Percentiles rank a stretch among this genome's conserved stretches.
These are phyloP conservation scores for Atethmia centrago DNA, from an alignment of 2,888 invertebrate genomes.

Conservation along the genomic window DNA sequence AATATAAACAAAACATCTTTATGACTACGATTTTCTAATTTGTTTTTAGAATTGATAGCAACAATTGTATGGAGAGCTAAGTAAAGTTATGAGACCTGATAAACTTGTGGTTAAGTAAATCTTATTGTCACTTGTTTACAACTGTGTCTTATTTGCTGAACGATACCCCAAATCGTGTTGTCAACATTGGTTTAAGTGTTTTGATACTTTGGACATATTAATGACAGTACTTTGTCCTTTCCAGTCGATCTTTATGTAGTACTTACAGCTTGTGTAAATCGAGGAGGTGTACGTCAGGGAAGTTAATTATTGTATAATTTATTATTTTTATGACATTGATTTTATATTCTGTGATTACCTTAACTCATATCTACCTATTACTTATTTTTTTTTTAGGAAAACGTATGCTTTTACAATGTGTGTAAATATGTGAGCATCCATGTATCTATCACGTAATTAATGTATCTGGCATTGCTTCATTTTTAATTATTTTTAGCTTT, in stretches of 20 bases:
- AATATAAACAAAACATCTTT: constrained; percentile 56
- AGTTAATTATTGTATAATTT: too few relatives aligned
- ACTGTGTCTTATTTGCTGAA: constrained; percentile 30
- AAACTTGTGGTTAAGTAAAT: constrained; percentile 42
- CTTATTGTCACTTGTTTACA: constrained; percentile 46
- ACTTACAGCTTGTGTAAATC: too few relatives aligned
- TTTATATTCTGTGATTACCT: too few relatives aligned
- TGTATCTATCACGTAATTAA: too few relatives aligned
- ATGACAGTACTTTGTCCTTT: constrained; percentile 3
- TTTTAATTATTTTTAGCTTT: too few relatives aligned
- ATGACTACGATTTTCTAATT: constrained; percentile 51
- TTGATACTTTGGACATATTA: constrained; percentile 20
- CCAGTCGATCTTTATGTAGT: too few relatives aligned
- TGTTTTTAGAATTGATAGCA: constrained; percentile 53
- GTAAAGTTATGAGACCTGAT: constrained; percentile 43
- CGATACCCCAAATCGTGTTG: constrained; percentile 16
- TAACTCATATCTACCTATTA: too few relatives aligned
- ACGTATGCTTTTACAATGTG: too few relatives aligned
- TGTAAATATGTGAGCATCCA: too few relatives aligned
- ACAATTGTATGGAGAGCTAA: constrained; percentile 48
- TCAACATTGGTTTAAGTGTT: constrained; percentile 19
- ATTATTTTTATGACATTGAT: too few relatives aligned
- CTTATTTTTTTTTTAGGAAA: too few relatives aligned
- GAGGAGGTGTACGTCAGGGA: background rate
- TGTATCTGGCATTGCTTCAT: too few relatives aligned